A percentile compares a stretch with the other conserved stretches of the same genome.
phyloP scores from a whole-genome alignment of 37 sponge, comb jelly and placozoan genomes.

The Mnemiopsis leidyi region DNA sequence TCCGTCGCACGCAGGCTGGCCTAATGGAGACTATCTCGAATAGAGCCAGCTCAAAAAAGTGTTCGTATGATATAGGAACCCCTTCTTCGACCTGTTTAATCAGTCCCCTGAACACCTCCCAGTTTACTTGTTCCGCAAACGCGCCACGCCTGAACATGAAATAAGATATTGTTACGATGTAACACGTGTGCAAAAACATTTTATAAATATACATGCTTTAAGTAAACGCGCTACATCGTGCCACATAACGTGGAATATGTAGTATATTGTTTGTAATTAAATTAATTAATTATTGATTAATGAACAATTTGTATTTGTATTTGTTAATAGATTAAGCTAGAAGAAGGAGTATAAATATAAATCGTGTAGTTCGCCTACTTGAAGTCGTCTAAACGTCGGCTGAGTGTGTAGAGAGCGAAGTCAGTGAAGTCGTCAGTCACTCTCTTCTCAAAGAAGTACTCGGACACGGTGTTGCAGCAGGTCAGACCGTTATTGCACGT shows the following conservation, averaged over 20 bases:
- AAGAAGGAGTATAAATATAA: too few species aligned
- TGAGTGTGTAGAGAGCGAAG: neutral
- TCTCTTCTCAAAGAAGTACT: neutral
- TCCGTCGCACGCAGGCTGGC: neutral
- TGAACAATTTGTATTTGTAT: too few species aligned
- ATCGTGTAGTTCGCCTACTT: too few species aligned
- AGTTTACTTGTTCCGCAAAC: neutral
- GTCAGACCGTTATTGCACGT: neutral
- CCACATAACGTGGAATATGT: too few species aligned
- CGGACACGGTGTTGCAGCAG: constrained; percentile 41
- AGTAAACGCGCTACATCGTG: too few species aligned
- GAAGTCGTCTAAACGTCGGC: neutral
- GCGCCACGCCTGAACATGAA: neutral
- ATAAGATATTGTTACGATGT: too few species aligned
- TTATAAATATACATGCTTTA: too few species aligned
- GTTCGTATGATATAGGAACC: constrained; percentile 10
- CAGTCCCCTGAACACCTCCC: neutral
- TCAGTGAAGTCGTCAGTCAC: neutral
- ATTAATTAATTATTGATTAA: too few species aligned
- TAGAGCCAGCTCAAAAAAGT: constrained; percentile 35
- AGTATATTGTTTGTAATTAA: too few species aligned
- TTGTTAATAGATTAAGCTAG: too few species aligned
- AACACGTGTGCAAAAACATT: too few species aligned
- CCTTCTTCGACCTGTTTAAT: neutral
- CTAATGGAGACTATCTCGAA: neutral